phyloP scores from a whole-genome alignment of 2,113 vertebrate species.

The Embiotoca jacksoni region DNA sequence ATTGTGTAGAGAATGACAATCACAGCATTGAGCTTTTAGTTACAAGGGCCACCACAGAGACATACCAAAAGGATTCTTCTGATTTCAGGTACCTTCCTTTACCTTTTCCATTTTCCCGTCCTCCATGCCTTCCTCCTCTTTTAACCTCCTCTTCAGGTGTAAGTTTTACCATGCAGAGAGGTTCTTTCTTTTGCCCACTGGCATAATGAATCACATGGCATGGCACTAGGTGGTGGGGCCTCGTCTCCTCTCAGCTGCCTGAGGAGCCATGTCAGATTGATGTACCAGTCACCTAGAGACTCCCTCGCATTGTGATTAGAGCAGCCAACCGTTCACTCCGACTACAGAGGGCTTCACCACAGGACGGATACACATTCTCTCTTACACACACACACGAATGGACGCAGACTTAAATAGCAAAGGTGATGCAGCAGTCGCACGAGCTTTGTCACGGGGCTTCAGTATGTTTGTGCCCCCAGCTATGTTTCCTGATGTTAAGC shows the following conservation, averaged over 20 bases:
- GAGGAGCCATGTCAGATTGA: conserved; percentile 82
- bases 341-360: conserved; percentile 54
- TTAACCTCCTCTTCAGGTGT: conserved; percentile 67
- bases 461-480: conserved; percentile 70
- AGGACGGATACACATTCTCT: conserved; percentile 45
- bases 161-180: conserved; percentile 64
- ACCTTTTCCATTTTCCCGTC: conserved; percentile 36
- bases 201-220: conserved; percentile 77
- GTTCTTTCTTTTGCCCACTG: conserved; percentile 64
- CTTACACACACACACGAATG: conserved; percentile 26
- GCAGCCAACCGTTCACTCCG: conserved; percentile 73
- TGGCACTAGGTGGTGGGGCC: conserved; percentile 63
- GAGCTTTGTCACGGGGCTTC: conserved; percentile 67
- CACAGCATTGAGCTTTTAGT: conserved; percentile 48
- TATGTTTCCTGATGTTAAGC: conserved; percentile 81
- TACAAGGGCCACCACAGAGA: conserved; percentile 34
- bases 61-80: conserved; percentile 39
- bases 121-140: conserved; percentile 20
- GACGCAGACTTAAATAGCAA: conserved; percentile 68
- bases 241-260: conserved; percentile 75
- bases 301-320: conserved; percentile 74
- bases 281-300: conserved; percentile 81
- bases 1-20: conserved; percentile 43
- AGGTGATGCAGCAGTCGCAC: conserved; percentile 79
- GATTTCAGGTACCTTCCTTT: conserved; percentile 31